Evolutionary conservation across 2,797 vertebrate species (phyloP).

Genomic region (Smutsia temminckii): DNA sequence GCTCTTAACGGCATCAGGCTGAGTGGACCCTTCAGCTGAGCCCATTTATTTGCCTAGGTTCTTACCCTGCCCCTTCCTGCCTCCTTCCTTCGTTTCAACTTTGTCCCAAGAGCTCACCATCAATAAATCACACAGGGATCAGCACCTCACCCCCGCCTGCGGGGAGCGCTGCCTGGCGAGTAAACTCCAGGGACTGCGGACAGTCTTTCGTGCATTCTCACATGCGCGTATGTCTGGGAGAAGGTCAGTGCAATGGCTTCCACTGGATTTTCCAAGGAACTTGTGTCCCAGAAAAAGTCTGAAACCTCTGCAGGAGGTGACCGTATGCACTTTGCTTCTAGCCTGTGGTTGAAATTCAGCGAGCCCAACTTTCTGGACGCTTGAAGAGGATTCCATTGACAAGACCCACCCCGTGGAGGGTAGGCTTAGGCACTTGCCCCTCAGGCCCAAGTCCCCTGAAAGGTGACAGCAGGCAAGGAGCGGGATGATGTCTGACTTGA

Average conservation of each 20-base stretch:
- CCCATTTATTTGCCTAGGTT: not conserved
- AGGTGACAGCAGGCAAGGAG: not conserved
- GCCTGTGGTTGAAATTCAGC: not conserved
- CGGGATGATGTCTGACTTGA: conserved; percentile 4
- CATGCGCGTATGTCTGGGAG: not conserved
- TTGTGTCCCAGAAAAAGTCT: not conserved
- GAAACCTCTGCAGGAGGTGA: not conserved
- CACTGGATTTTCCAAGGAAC: not conserved
- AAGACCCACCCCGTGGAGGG: conserved; percentile 48
- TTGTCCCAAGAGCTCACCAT: not conserved
- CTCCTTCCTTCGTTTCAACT: not conserved
- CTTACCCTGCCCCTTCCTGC: not conserved
- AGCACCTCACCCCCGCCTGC: not conserved
- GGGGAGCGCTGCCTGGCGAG: not conserved
- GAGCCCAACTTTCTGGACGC: not conserved
- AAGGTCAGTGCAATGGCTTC: not conserved
- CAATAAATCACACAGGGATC: not conserved
- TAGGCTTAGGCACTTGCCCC: not conserved
- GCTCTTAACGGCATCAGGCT: not conserved
- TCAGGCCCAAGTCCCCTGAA: not conserved
- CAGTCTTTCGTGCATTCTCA: not conserved
- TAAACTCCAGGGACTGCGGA: not conserved
- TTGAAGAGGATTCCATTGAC: not conserved
- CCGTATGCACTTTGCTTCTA: not conserved
- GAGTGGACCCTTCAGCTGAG: not conserved